Evolutionary conservation across 2,113 vertebrate species (phyloP), one percentile per base, ranked within the genome.

Genomic region (Diphyllodes magnificus): DNA sequence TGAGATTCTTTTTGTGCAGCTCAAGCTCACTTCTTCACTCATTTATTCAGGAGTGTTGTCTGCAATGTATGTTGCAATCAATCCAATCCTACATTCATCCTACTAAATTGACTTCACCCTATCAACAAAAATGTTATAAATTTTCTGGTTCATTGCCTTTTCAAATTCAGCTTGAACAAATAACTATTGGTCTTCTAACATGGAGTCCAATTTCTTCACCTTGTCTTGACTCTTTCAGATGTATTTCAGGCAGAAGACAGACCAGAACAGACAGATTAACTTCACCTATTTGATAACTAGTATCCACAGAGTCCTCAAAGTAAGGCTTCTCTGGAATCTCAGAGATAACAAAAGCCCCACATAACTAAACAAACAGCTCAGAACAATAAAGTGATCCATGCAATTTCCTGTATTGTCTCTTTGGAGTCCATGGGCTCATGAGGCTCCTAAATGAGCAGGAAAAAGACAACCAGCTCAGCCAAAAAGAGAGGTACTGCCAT

Each of bases 381-480:
- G 75, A 96, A 96, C 93, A 95, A 95, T 92, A 96, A 95, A 93
- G 79, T 30, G 54, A 94, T 90, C 78, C 79, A 53, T 28, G 5
- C 71, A 93, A 88, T 86, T 94, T 96, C 96, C 96, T 95, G 90
- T 66, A 53, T 69, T 79, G 66, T 80, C 40, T 80, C 79, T 92
- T 78, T 65, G 71, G 93, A 88, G 71, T 77, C 79, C 80, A 47
- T 25, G 33, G 72, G 56, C 82, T 93, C 76, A 72, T 3, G n/a
- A 64, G 45, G 40, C 21, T 95, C 16, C 27, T 40, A 51, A 56
- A 15, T 15, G 40, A 93, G 37, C 31, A 76, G 53, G 40, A 59
- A 80, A 82, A 93, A 85, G 75, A 77, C 37, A 88, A 72, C 27
- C 15, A 82, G 20, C 44, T 85, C 49, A 93, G 78, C 8, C 25